phyloP scores from a whole-genome alignment of 1,140 invertebrate species.

The Maniola jurtina region DNA sequence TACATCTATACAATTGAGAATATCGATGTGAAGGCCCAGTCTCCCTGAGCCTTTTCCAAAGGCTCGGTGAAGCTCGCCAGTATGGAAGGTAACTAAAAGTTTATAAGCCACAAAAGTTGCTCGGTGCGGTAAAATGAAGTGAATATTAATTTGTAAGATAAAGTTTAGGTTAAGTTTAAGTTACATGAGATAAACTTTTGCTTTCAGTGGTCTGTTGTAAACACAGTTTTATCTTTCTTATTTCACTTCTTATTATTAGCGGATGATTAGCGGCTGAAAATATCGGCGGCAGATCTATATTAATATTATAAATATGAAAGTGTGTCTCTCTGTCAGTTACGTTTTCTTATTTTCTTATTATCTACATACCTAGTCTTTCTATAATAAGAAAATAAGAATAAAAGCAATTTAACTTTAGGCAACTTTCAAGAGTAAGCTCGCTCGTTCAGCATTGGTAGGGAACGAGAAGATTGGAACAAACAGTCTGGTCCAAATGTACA shows the following conservation, averaged over 20 bases:
- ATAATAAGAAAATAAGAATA: background rate
- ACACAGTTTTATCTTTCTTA: background rate
- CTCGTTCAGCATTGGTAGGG: background rate
- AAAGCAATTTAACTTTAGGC: background rate
- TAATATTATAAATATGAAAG: no score
- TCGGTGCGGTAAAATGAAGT: conserved; percentile 5
- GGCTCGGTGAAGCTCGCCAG: conserved; percentile 1
- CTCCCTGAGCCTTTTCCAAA: background rate
- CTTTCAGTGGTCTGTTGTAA: background rate
- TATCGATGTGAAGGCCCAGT: background rate
- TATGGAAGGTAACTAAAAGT: conserved; percentile 6
- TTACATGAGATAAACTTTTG: background rate
- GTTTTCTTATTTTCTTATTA: no score
- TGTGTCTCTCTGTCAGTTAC: no score
- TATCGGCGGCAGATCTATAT: no score
- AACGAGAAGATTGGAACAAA: background rate
- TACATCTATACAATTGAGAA: no score
- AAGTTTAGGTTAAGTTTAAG: background rate
- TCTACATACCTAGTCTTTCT: no score
- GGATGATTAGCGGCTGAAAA: no score
- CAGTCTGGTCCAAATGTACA: conserved; percentile 5
- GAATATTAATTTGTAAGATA: conserved; percentile 15
- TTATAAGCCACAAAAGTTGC: conserved; percentile 8
- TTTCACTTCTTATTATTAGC: no score
- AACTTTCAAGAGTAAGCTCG: background rate